Evolutionary conservation across 2,113 vertebrate genomes (phyloP).

Genomic region (Gopherus flavomarginatus): DNA sequence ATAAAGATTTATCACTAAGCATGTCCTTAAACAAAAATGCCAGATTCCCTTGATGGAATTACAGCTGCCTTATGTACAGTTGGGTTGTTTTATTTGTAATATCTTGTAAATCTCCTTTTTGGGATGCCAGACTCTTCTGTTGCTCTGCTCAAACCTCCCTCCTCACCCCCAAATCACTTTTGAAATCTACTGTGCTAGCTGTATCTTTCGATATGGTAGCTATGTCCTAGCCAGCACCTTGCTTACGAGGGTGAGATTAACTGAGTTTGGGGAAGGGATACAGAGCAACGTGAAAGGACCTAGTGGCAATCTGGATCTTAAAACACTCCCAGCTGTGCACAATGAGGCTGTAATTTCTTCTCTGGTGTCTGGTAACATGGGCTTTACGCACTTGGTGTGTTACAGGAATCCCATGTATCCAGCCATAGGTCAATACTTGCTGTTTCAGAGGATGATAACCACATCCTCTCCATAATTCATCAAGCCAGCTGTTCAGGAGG

Average conservation of each 20-base stretch:
- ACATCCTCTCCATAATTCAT: not conserved
- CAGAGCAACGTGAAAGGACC: not conserved
- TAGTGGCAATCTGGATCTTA: not conserved
- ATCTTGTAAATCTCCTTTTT: constrained; percentile 19
- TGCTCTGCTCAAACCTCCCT: not conserved
- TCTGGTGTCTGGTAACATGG: rapidly evolving
- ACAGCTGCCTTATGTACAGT: not conserved
- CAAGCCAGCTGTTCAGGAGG: not conserved
- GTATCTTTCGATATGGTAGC: rapidly evolving
- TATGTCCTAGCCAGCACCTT: not conserved
- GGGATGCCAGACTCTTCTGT: not conserved
- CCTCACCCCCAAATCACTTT: not conserved
- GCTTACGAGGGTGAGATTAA: rapidly evolving
- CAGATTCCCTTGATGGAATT: not conserved
- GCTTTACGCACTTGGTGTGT: not conserved
- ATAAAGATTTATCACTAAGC: constrained; percentile 36
- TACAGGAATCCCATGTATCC: not conserved
- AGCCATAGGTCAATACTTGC: not conserved
- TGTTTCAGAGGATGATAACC: not conserved
- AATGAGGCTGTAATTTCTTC: not conserved
- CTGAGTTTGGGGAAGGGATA: not conserved
- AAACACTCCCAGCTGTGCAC: rapidly evolving
- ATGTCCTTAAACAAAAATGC: constrained; percentile 13
- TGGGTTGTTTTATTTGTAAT: not conserved
- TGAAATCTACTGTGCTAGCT: not conserved